Evolutionary conservation across 2,797 vertebrate genomes (phyloP).

Genomic region (Adelosebastes latens): DNA sequence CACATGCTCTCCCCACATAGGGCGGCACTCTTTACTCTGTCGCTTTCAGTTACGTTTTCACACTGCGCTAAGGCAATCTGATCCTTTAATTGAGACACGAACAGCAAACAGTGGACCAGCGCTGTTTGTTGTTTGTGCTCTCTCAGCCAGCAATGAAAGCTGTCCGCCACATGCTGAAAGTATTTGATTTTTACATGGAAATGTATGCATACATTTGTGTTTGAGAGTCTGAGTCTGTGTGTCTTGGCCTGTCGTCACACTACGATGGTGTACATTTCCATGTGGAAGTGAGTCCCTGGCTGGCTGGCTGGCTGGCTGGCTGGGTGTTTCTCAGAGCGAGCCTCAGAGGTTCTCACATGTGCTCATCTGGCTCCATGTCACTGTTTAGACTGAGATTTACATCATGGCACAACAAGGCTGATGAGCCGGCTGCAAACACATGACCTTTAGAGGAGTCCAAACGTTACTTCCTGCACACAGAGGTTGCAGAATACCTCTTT

Average conservation of each 20-base stretch:
- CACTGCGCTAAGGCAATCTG: background rate
- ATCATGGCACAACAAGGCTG: constrained; percentile 18
- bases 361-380: constrained; percentile 22
- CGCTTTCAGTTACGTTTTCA: background rate
- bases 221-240: background rate
- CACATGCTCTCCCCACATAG: background rate
- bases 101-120: background rate
- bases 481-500: background rate
- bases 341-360: constrained; percentile 22
- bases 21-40: constrained; percentile 2
- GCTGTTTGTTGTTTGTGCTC: constrained; percentile 11
- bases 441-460: background rate
- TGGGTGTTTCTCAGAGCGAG: constrained; percentile 25
- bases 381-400: constrained; percentile 28
- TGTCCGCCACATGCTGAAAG: constrained; percentile 3
- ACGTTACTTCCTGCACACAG: background rate
- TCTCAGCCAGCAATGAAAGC: constrained; percentile 2
- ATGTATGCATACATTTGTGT: constrained; percentile 2
- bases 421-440: constrained; percentile 2
- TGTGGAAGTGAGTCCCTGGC: constrained; percentile 39
- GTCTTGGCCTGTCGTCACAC: constrained; percentile 19
- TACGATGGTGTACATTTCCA: constrained; percentile 30
- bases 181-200: constrained; percentile 13
- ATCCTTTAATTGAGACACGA: constrained; percentile 25
- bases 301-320: background rate